Evolutionary conservation across 2,888 invertebrate species (phyloP), one percentile per base, ranked within the genome.

Genomic region (Orchesella flavescens): DNA sequence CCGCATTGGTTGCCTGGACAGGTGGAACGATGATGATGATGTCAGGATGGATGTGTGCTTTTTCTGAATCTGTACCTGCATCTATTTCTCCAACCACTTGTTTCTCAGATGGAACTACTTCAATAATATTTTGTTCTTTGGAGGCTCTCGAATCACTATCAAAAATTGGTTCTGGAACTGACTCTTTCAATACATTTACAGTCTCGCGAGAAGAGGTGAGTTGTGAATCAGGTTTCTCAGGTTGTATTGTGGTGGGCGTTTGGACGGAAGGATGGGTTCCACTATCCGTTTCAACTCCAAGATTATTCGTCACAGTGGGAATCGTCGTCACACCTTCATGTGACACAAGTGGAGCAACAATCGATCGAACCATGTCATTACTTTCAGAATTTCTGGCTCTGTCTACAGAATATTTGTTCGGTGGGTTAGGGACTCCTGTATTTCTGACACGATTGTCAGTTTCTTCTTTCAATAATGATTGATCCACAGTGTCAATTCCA

Each of bases 381-480:
- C 3, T 17, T 19, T 19, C 44, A 17, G 13, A 43, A 21, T 43
- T 65, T 43, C 44, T 44, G 43, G 17, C 21, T 10, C 19, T 19
- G 19, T 43, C 17, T 43, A 19, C 10, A 5, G 46, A 53, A 69
- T 53, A 53, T 49, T 21, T 69, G 17, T 34, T 17, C 34, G 72
- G 57, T 43, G 23, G 59, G 21, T 4, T 19, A 57, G 34, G n/a
- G 3, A 15, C 46, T 66, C 1, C 72, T 23, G 23, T 34, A 24
- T 46, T 72, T 43, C 43, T 72, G 72, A 72, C 72, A 57, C 23
- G 17, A 12, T 19, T 57, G 72, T 57, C 72, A 55, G 34, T 57
- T 72, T 72, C 34, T 13, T 21, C 1, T 15, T 23, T 53, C 46
- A 55, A 24, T 21, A 69, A 9, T 55, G 53, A 53, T 17, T 17